Evolutionary conservation across 2,797 vertebrate genomes (phyloP).

Genomic region (Xenops minutus): DNA sequence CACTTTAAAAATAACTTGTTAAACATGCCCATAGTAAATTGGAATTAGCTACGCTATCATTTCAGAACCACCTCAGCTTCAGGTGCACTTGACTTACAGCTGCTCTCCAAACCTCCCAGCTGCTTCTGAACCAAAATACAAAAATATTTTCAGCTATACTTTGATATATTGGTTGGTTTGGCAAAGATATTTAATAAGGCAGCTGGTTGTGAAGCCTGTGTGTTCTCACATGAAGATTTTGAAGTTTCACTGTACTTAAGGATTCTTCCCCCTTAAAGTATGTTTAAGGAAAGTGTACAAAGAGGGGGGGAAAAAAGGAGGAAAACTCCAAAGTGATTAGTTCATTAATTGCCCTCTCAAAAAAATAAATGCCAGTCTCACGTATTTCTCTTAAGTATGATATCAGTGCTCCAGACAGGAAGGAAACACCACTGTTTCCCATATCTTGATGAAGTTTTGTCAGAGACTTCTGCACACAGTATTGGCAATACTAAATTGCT

Average conservation of each 20-base stretch:
- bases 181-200: not conserved
- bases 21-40: not conserved
- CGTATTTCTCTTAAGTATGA: not conserved
- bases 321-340: not conserved
- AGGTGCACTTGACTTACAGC: not conserved
- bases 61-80: not conserved
- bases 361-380: not conserved
- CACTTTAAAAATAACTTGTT: not conserved
- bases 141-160: not conserved
- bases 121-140: not conserved
- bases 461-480: not conserved
- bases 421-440: not conserved
- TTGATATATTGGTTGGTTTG: not conserved
- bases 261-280: not conserved
- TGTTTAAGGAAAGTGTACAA: not conserved
- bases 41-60: fast-evolving
- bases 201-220: not conserved
- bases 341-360: not conserved
- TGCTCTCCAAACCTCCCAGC: not conserved
- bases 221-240: not conserved
- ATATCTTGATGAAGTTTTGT: not conserved
- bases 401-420: not conserved
- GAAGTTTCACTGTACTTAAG: not conserved
- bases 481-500: not conserved
- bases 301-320: not conserved